Conservation (phyloP, 2,888 invertebrate genomes). For the Rhopalosiphum nymphaeae region DNA sequence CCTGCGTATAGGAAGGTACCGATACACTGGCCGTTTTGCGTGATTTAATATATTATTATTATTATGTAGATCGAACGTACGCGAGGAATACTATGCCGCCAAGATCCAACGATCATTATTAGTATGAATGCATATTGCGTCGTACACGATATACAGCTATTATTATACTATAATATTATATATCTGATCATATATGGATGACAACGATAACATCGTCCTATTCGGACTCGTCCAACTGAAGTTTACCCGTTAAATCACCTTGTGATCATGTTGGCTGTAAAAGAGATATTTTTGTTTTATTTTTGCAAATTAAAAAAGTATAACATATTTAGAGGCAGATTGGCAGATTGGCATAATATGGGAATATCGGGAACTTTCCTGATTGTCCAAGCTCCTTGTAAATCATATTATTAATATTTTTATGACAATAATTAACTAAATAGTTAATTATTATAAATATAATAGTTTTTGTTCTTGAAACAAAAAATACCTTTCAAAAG, state of each 20-base stretch:
- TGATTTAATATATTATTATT: conserved; percentile 5
- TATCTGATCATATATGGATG: background rate
- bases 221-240: background rate
- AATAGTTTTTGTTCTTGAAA: too few relatives aligned
- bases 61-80: conserved; percentile 10
- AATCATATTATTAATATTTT: too few relatives aligned
- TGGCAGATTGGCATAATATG: too few relatives aligned
- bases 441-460: too few relatives aligned
- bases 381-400: too few relatives aligned
- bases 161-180: background rate
- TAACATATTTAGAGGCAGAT: too few relatives aligned
- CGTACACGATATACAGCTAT: background rate
- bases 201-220: background rate
- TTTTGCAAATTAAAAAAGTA: too few relatives aligned
- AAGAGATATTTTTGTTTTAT: too few relatives aligned
- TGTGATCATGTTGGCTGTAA: too few relatives aligned
- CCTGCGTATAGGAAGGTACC: background rate
- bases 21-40: background rate
- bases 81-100: background rate
- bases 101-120: background rate
- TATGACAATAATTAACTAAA: too few relatives aligned
- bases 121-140: background rate
- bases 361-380: too few relatives aligned
- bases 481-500: too few relatives aligned
- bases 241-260: background rate